phyloP scores from a whole-genome alignment of 2,888 invertebrate genomes.

The Boloria selene region DNA sequence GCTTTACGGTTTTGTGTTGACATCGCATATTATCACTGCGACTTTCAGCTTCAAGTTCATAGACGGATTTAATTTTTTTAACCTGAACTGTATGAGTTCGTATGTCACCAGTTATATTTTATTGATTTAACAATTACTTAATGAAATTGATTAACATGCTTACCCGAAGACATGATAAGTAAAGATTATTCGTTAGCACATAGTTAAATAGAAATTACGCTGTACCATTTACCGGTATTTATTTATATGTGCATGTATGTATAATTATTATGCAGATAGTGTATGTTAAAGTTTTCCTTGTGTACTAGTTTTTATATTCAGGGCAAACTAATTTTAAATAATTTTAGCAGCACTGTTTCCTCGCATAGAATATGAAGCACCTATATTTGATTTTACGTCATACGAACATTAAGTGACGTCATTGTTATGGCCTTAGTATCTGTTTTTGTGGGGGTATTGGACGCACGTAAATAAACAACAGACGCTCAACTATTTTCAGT shows the following conservation, averaged over 20 bases:
- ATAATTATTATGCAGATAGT: background rate
- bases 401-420: conserved; percentile 58
- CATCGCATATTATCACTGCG: background rate
- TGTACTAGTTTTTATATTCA: conserved; percentile 13
- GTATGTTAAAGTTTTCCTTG: conserved; percentile 26
- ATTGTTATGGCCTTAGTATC: conserved; percentile 49
- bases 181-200: no score
- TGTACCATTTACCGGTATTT: no score
- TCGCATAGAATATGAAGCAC: conserved; percentile 39
- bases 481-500: conserved; percentile 12
- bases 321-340: conserved; percentile 28
- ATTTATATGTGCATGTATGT: no score
- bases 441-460: conserved; percentile 49
- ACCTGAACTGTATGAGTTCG: no score
- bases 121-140: no score
- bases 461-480: conserved; percentile 64
- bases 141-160: no score
- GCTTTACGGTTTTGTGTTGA: conserved; percentile 12
- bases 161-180: no score
- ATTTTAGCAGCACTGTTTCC: conserved; percentile 33
- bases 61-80: no score
- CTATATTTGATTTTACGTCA: conserved; percentile 47
- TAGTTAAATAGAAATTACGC: no score
- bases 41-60: background rate
- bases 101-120: no score